Percentiles rank a stretch among this genome's conserved stretches.
Evolutionary conservation across 2,888 invertebrate species (phyloP).

Genomic region (Cyclophora punctaria): DNA sequence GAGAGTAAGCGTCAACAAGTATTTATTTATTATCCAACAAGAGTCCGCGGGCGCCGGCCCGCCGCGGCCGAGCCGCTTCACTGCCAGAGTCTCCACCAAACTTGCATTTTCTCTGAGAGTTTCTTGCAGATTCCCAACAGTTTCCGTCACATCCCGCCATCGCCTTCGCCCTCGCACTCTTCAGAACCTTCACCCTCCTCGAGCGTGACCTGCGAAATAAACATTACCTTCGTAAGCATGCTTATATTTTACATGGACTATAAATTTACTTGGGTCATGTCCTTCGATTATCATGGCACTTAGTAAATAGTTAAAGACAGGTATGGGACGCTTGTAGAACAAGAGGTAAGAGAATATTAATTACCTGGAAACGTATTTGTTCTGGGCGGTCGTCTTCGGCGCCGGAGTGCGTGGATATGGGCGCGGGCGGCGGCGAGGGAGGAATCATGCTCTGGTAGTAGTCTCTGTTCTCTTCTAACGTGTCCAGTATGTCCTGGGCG

Average conservation of each 20-base stretch:
- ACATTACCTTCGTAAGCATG: too few relatives aligned
- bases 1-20: slow-evolving; percentile 71
- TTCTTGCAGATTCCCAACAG: slow-evolving; percentile 92
- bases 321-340: too few relatives aligned
- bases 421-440: slow-evolving; percentile 86
- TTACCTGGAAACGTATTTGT: slow-evolving; percentile 83
- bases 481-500: slow-evolving; percentile 98
- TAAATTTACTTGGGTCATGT: too few relatives aligned
- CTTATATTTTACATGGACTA: too few relatives aligned
- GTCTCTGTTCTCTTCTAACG: slow-evolving; percentile 97
- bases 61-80: slow-evolving; percentile 26
- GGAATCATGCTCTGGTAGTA: slow-evolving; percentile 98
- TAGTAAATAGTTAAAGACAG: too few relatives aligned
- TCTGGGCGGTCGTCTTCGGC: slow-evolving; percentile 78
- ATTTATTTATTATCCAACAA: slow-evolving; percentile 52
- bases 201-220: slow-evolving; percentile 80
- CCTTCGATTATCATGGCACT: too few relatives aligned
- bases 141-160: slow-evolving; percentile 93
- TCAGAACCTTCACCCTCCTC: slow-evolving; percentile 88
- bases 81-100: slow-evolving; percentile 91
- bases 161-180: slow-evolving; percentile 72
- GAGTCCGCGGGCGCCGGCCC: slow-evolving; percentile 18
- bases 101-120: slow-evolving; percentile 91
- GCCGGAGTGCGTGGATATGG: slow-evolving; percentile 61
- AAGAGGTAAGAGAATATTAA: slow-evolving; percentile 20